phyloP scores from a whole-genome alignment of 92 coral and sea anemone genomes.

The Siderastrea siderea region DNA sequence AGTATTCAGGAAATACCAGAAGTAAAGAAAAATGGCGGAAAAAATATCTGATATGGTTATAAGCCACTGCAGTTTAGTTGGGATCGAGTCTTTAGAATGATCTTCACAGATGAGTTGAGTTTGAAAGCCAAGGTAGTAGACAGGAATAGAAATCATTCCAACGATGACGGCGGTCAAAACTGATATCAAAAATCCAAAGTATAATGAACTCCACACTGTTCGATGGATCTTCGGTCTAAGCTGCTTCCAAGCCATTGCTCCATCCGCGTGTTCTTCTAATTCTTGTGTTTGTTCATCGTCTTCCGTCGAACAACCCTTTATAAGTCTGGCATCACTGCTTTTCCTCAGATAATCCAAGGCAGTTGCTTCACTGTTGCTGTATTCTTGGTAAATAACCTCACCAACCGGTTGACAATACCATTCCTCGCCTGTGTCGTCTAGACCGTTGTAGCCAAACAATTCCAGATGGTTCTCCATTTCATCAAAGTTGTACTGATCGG shows the following conservation, averaged over 20 bases:
- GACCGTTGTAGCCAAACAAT: neutral
- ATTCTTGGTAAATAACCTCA: slow-evolving; percentile 22
- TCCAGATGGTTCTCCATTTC: neutral
- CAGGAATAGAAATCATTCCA: too few species aligned
- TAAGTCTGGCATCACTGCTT: neutral
- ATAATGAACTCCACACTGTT: slow-evolving; percentile 7
- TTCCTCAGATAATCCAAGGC: neutral
- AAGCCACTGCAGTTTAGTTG: too few species aligned
- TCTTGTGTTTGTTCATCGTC: neutral
- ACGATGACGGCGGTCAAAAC: too few species aligned
- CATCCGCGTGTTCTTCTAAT: neutral
- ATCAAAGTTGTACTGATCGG: neutral
- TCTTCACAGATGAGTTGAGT: too few species aligned
- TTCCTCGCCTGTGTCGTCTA: slow-evolving; percentile 14
- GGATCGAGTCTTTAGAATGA: too few species aligned
- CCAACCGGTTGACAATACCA: neutral
- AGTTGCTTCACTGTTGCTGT: neutral
- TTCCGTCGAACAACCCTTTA: neutral
- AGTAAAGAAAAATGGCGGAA: too few species aligned
- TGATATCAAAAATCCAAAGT: too few species aligned
- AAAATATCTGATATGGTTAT: too few species aligned
- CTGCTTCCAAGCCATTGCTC: slow-evolving; percentile 39
- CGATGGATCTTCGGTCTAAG: slow-evolving; percentile 11
- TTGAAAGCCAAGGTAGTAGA: too few species aligned
- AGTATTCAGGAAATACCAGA: too few species aligned